Conservation (phyloP, 2,888 invertebrate genomes). For the Archips xylosteana region DNA sequence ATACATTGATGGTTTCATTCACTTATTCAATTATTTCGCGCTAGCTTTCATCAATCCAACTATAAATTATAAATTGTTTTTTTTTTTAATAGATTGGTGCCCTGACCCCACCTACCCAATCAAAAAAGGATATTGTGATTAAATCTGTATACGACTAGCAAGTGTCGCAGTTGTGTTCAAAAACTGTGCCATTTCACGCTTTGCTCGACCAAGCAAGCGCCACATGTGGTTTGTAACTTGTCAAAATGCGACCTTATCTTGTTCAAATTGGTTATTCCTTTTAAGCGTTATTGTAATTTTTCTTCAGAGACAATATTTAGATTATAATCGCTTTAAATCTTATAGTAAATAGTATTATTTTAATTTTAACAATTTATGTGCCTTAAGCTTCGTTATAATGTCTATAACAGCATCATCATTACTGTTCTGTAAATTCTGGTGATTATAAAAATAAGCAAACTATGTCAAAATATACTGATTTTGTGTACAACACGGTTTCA, state of each 20-base stretch:
- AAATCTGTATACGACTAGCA: slow-evolving; percentile 38
- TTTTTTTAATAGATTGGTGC: slow-evolving; percentile 51
- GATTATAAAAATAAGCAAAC: slow-evolving; percentile 61
- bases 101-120: slow-evolving; percentile 49
- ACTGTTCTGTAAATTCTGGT: slow-evolving; percentile 62
- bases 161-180: slow-evolving; percentile 49
- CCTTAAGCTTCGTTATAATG: slow-evolving; percentile 17
- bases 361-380: slow-evolving; percentile 21
- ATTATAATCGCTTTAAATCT: slow-evolving; percentile 33
- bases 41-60: too few species aligned
- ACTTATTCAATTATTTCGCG: too few species aligned
- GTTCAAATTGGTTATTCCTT: slow-evolving; percentile 44
- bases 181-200: slow-evolving; percentile 48
- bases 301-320: slow-evolving; percentile 18
- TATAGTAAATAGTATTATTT: slow-evolving; percentile 22
- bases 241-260: slow-evolving; percentile 29
- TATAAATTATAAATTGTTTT: not conserved
- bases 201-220: slow-evolving; percentile 45
- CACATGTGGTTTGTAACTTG: slow-evolving; percentile 49
- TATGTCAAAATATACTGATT: slow-evolving; percentile 56
- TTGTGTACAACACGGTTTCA: slow-evolving; percentile 51
- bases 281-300: slow-evolving; percentile 42
- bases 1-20: too few species aligned
- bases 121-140: slow-evolving; percentile 37
- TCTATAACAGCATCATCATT: slow-evolving; percentile 47